These are phyloP conservation scores for Sparidentex hasta DNA, from an alignment of 2,797 vertebrate genomes.

Conservation along the genomic window DNA sequence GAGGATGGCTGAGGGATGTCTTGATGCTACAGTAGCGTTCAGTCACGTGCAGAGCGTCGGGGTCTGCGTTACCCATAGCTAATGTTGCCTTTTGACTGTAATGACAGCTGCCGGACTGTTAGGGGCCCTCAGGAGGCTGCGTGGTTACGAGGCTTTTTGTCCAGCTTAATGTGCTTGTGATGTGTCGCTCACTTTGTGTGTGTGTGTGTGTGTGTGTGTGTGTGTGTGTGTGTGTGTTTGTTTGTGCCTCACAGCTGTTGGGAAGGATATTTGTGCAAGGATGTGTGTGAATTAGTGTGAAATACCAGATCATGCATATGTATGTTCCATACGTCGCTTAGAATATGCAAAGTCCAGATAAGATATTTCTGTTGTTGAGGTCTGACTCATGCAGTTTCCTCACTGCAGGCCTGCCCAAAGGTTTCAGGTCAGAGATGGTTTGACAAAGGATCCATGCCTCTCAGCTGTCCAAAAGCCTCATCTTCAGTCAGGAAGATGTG, in stretches of 20 bases:
- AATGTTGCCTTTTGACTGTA: slow-evolving; percentile 82
- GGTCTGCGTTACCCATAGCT: slow-evolving; percentile 74
- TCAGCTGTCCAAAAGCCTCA: slow-evolving; percentile 60
- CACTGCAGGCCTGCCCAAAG: slow-evolving; percentile 36
- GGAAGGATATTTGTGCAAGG: slow-evolving; percentile 63
- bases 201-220: slow-evolving; percentile 27
- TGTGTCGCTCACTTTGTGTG: slow-evolving; percentile 74
- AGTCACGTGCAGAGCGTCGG: slow-evolving; percentile 71
- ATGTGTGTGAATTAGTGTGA: slow-evolving; percentile 60
- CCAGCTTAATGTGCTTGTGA: slow-evolving; percentile 64
- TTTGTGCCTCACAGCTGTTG: slow-evolving; percentile 56
- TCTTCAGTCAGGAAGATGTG: slow-evolving; percentile 61
- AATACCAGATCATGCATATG: slow-evolving; percentile 61
- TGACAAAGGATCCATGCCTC: slow-evolving; percentile 61
- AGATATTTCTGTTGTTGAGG: slow-evolving; percentile 23
- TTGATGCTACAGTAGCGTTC: slow-evolving; percentile 60
- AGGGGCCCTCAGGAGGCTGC: slow-evolving; percentile 65
- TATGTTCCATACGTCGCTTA: slow-evolving; percentile 31
- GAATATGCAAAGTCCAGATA: slow-evolving; percentile 27
- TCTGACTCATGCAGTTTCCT: slow-evolving; percentile 55
- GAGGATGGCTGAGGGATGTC: slow-evolving; percentile 48
- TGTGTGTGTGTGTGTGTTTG: slow-evolving; percentile 6
- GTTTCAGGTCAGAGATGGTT: slow-evolving; percentile 61
- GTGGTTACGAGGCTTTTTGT: slow-evolving; percentile 68
- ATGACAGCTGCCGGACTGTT: slow-evolving; percentile 84